Evolutionary conservation across 2,797 vertebrate species (phyloP).

Genomic region (Microcaecilia unicolor): DNA sequence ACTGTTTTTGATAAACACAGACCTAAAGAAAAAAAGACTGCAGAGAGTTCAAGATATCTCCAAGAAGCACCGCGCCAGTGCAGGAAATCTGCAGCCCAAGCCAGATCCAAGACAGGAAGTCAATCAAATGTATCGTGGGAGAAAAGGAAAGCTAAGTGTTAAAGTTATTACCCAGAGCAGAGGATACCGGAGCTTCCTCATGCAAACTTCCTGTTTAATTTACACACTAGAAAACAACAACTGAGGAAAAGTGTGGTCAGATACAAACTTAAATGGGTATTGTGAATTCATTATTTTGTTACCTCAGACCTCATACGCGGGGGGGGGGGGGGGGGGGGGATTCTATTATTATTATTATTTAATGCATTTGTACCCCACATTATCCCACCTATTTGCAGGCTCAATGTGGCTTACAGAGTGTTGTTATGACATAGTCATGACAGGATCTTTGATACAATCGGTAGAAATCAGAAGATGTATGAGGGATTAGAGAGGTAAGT

Average conservation of each 20-base stretch:
- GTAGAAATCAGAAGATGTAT: no score
- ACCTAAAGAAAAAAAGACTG: neutral
- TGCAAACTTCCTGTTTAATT: slow-evolving; percentile 61
- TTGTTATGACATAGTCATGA: no score
- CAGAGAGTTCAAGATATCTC: slow-evolving; percentile 27
- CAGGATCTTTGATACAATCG: no score
- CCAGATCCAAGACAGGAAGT: slow-evolving; percentile 51
- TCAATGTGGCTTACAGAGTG: no score
- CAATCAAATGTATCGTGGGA: slow-evolving; percentile 46
- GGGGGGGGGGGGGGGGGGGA: no score
- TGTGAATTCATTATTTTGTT: slow-evolving; percentile 27
- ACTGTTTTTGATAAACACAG: no score
- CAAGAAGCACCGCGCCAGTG: slow-evolving; percentile 10
- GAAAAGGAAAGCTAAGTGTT: slow-evolving; percentile 65
- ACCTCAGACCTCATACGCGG: no score
- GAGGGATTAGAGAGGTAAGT: no score
- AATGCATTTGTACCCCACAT: no score
- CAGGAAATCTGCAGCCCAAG: slow-evolving; percentile 58
- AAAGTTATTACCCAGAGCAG: slow-evolving; percentile 48
- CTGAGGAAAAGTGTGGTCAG: slow-evolving; percentile 14
- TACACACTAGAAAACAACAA: slow-evolving; percentile 50
- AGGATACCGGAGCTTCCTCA: slow-evolving; percentile 56
- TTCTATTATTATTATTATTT: no score
- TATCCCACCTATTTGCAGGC: no score
- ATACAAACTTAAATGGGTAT: slow-evolving; percentile 21